Conservation (phyloP, 2,888 invertebrate species). For the Crematogaster levior region DNA sequence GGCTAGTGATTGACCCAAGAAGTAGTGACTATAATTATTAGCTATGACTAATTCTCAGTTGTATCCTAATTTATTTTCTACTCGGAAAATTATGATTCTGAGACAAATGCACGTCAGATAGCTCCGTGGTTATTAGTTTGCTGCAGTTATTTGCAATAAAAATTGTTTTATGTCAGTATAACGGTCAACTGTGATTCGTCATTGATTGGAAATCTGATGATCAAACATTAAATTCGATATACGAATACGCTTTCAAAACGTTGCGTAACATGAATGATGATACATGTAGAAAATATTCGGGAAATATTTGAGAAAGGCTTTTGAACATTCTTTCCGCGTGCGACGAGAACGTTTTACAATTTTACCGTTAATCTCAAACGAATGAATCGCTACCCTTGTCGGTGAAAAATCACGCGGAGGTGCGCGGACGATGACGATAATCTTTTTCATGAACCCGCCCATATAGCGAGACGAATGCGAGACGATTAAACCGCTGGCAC, state of each 20-base stretch:
- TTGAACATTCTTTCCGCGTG: neutral
- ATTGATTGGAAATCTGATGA: neutral
- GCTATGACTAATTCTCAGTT: neutral
- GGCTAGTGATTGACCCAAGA: neutral
- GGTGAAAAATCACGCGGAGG: conserved; percentile 5
- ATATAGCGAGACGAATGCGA: conserved; percentile 71
- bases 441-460: conserved; percentile 73
- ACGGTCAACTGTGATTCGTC: neutral
- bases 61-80: neutral
- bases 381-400: neutral
- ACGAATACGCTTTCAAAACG: neutral
- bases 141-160: neutral
- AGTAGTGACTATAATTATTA: neutral
- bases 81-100: no score
- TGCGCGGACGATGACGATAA: conserved; percentile 66
- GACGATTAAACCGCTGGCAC: conserved; percentile 71
- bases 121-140: neutral
- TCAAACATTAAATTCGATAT: neutral
- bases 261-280: neutral
- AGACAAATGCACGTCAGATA: neutral
- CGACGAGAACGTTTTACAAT: neutral
- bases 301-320: neutral
- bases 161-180: neutral
- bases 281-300: neutral
- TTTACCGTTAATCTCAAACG: conserved; percentile 4